Evolutionary conservation across 2,113 vertebrate genomes (phyloP), one percentile per base, ranked within the genome.

Genomic region (Lepisosteus oculatus): DNA sequence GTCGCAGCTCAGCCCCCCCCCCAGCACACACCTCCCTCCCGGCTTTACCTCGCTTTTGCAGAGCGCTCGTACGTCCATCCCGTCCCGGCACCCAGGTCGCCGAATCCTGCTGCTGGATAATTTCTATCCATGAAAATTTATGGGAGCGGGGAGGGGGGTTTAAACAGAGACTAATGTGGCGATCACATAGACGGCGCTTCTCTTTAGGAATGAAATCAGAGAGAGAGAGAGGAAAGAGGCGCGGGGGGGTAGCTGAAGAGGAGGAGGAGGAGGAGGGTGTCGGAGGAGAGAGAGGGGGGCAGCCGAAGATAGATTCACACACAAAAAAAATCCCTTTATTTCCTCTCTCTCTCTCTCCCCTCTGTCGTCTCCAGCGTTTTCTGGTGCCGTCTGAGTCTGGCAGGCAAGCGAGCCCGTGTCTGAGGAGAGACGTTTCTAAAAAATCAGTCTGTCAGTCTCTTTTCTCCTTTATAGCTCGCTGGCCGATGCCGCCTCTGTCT

Each of bases 11-110:
- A 29, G 29, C 29, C 29, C 2, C 29, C 17, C 17, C 17, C 56
- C 68, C 5, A 51, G 5, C 47, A 51, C 47, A 51, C 47, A 51
- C 73, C 72, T 70, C 66, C 57, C 11, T 69, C 43, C 57, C 13
- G 42, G 78, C 90, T 5, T 93, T 93, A 97, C 95, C 95, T 97
- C 90, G 95, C 95, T 93, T 97, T 97, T 75, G 95, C 94, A 80
- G 95, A 93, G 89, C 95, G 91, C 88, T 96, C 95, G 93, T 97
- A 97, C 92, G 92, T 97, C 95, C 95, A 97, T 94, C 95, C 95
- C 90, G 94, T 91, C 89, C 95, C 95, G 88, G 94, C 93, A 86
- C 94, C 94, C 90, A 97, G 84, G 93, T 97, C 95, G 74, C 95
- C 95, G 80, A 96, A 97, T 79, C 95, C 95, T 89, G 95, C 92